phyloP scores from a whole-genome alignment of 2,113 vertebrate genomes.

The Tapirus terrestris region DNA sequence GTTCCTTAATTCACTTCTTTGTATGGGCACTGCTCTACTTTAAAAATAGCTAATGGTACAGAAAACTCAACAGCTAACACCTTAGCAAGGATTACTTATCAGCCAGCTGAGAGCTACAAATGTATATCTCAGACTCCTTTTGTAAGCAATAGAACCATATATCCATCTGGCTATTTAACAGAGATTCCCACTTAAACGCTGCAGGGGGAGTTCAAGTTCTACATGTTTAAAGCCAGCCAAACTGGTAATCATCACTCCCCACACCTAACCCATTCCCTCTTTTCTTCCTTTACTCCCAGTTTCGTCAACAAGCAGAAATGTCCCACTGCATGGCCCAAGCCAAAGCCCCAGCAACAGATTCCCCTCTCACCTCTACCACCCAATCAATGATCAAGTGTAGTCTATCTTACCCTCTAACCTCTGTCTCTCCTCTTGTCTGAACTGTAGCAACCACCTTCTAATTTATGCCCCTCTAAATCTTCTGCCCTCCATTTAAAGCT shows the following conservation, averaged over 20 bases:
- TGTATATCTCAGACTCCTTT: neutral
- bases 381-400: neutral
- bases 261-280: neutral
- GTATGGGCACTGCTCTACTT: neutral
- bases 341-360: neutral
- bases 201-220: neutral
- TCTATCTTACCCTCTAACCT: conserved; percentile 4
- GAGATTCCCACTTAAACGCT: conserved; percentile 11
- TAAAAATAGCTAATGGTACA: conserved; percentile 14
- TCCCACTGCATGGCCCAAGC: neutral
- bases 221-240: neutral
- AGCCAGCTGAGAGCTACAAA: neutral
- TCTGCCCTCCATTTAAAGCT: conserved; percentile 30
- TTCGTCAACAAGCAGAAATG: conserved; percentile 15
- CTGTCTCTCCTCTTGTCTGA: neutral
- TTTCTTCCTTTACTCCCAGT: neutral
- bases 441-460: conserved; percentile 22
- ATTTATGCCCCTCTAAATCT: neutral
- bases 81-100: neutral
- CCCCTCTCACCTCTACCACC: neutral
- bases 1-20: neutral
- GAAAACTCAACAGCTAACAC: conserved; percentile 43
- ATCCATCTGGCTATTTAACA: neutral
- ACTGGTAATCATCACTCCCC: neutral
- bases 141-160: neutral